Evolutionary conservation across 2,113 vertebrate species (phyloP), one percentile per base, ranked within the genome.

Genomic region (Passer montanus): DNA sequence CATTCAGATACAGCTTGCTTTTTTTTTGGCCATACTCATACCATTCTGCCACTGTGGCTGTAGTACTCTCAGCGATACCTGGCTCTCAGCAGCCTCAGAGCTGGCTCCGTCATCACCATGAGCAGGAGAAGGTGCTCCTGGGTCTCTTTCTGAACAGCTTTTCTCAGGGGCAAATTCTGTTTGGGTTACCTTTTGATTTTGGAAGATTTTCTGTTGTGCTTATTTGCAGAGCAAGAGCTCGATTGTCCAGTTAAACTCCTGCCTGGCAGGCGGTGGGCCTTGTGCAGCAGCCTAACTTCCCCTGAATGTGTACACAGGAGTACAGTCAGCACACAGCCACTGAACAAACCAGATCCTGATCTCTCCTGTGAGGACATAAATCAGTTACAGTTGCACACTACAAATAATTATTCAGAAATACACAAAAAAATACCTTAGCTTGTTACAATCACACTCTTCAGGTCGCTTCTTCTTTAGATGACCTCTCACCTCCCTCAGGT

Each of bases 401-500:
- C 41, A 66, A 35, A 24, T 27, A n/a, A 18, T 27, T 55, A 46
- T 47, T 72, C 12, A 5, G 53, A 66, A 58, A 37, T n/a, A 47
- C 12, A 24, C 18, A 33, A 68, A 33, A n/a, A 76, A 69, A 50
- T 96, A 99, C 99, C 98, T 99, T 88, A 98, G 96, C 83, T 97
- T 97, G 96, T 98, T 98, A 85, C 99, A 99, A 26, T 99, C 98
- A 95, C 99, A 99, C 91, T 99, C 99, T 69, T 99, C 99, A 13
- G 99, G 99, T 31, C 99, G 97, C 90, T 98, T 98, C 94, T 98
- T 98, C 97, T 99, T 99, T 90, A 99, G 97, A 94, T 99, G 99
- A 74, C 99, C 99, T 97, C 99, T 98, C 73, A 99, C 99, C 93
- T 99, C 99, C 76, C 99, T 98, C 78, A 99, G 97, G 97, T 99